Conservation (phyloP, 2,888 invertebrate species). For the Ectobius pallidus region DNA sequence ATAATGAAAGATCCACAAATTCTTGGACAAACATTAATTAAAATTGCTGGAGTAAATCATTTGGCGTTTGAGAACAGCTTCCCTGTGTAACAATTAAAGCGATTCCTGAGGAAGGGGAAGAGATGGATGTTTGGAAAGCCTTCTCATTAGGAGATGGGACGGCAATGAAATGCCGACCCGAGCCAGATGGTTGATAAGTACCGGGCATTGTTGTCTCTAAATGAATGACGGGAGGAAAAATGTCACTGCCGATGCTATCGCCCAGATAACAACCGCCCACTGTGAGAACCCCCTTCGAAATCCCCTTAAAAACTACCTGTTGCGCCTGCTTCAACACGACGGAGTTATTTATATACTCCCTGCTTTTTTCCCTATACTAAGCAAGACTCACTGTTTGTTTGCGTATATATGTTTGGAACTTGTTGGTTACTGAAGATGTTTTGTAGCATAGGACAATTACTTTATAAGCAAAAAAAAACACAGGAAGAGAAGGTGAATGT, state of each 20-base stretch:
- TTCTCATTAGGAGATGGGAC: constrained; percentile 5
- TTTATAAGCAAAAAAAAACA: too few species aligned
- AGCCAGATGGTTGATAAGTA: constrained; percentile 3
- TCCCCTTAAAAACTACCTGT: not conserved
- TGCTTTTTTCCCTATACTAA: too few species aligned
- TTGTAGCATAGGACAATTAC: too few species aligned
- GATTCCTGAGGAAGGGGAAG: not conserved
- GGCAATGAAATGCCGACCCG: not conserved
- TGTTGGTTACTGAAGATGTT: too few species aligned
- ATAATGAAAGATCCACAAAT: not conserved
- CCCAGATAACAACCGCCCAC: constrained; percentile 18
- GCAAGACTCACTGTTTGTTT: too few species aligned
- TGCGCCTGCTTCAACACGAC: not conserved
- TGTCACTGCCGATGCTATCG: not conserved
- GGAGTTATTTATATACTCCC: too few species aligned
- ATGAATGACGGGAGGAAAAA: constrained; percentile 14
- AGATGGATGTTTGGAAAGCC: not conserved
- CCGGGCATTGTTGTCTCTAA: constrained; percentile 1
- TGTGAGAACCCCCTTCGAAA: not conserved
- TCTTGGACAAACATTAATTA: not conserved
- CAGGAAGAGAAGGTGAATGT: too few species aligned
- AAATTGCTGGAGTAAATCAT: not conserved
- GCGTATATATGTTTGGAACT: too few species aligned
- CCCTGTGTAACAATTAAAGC: constrained; percentile 10
- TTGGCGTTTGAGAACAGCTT: not conserved